Evolutionary conservation across 2,113 vertebrate species (phyloP).

Genomic region (Leucopsar rothschildi): DNA sequence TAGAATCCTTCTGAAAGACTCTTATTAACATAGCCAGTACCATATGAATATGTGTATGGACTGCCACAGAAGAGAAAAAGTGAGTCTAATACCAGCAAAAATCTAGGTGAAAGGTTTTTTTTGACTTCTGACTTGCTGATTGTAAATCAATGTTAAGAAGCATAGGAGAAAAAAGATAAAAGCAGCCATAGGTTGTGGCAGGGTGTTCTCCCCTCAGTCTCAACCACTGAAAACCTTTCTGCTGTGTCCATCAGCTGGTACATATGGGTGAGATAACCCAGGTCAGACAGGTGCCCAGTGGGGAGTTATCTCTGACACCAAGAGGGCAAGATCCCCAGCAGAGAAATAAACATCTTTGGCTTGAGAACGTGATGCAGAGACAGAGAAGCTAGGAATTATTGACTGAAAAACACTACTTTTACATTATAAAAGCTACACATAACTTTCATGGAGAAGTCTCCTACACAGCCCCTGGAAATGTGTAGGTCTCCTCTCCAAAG

Average conservation of each 20-base stretch:
- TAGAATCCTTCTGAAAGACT: background rate
- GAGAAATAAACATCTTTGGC: background rate
- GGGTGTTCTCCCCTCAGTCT: background rate
- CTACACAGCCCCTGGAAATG: background rate
- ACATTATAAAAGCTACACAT: background rate
- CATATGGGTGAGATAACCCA: background rate
- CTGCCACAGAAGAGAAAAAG: background rate
- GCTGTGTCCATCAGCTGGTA: background rate
- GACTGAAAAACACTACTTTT: background rate
- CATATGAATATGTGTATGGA: background rate
- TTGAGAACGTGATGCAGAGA: background rate
- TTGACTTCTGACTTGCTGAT: background rate
- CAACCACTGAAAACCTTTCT: no score
- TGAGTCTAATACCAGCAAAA: background rate
- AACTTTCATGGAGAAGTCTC: background rate
- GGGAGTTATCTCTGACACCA: background rate
- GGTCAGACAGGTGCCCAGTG: no score
- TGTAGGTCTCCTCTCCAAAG: accelerated
- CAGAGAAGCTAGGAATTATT: background rate
- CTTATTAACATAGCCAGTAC: background rate
- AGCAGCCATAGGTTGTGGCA: background rate
- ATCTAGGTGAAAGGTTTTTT: accelerated
- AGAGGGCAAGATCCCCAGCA: background rate
- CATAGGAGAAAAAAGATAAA: background rate
- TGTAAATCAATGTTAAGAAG: background rate